Conservation (phyloP, 2,888 invertebrate genomes). For the Furcula furcula region DNA sequence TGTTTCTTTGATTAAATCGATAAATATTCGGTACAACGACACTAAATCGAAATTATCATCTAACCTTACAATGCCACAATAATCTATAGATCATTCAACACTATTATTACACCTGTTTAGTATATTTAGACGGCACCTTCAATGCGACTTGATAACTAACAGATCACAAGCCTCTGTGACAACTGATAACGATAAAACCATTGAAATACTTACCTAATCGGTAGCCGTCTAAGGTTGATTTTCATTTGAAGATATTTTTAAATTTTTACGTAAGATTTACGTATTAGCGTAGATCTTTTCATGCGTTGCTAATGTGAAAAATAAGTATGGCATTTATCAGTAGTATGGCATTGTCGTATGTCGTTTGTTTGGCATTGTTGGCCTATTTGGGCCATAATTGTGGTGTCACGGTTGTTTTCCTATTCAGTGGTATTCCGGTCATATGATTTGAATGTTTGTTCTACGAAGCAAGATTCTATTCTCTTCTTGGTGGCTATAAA, state of each 20-base stretch:
- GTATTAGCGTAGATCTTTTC: background rate
- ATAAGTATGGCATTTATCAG: constrained; percentile 1
- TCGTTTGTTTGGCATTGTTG: constrained; percentile 8
- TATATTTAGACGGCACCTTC: background rate
- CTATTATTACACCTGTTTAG: constrained; percentile 1
- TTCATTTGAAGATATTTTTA: background rate
- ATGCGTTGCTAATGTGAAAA: background rate
- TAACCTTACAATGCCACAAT: background rate
- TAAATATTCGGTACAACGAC: no score
- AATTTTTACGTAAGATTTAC: constrained; percentile 5
- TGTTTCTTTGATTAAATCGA: no score
- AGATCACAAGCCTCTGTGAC: background rate
- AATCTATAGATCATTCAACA: constrained; percentile 1
- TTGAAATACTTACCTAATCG: background rate
- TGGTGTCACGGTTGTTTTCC: background rate
- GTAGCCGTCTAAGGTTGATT: background rate
- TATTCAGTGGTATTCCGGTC: constrained; percentile 1
- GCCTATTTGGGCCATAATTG: background rate
- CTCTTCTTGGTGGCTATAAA: no score
- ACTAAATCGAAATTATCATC: background rate
- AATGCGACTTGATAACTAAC: background rate
- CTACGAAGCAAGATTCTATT: no score
- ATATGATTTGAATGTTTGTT: no score
- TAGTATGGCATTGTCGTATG: constrained; percentile 1
- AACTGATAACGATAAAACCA: background rate